Base-by-base conservation (phyloP, 2,888 invertebrate species). In the Fragum whitleyi region DNA sequence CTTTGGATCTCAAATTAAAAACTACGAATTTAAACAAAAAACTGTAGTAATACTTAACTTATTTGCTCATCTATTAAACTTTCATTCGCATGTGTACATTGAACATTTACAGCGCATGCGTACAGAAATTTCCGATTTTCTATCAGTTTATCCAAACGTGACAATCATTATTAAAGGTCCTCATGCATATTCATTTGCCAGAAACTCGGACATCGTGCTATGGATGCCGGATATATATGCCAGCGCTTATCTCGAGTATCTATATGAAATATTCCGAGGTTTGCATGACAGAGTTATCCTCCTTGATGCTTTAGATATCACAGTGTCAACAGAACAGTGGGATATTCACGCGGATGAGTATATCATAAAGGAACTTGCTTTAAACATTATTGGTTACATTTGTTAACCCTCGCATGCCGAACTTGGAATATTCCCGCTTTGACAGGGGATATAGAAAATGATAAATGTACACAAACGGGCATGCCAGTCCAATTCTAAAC, bases 221-320 rank as follows among this genome's bases (percentile, higher is more conserved):
- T 84, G 84, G 84, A 84, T 84, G 84, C 80, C 79, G 26, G 84
- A 84, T 53, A 70, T 51, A 6, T 84, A 84, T 74, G 78, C 81
- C 6, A 69, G 59, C 9, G 23, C 81, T 53, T 84, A 84, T 55
- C 51, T 57, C n/a, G 36, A 75, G 21, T 70, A 75, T 29, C 61
- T 84, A 16, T 61, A 76, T 21, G 69, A 76, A 21, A 73, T 62
- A 29, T 81, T 84, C 42, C 59, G 23, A 16, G 51, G 59, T 39
- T 28, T 84, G 14, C 47, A 47, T n/a, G 81, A 84, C 32, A 69
- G 70, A 59, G 71, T 84, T n/a, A 67, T 78, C n/a, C 80, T 75
- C 53, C 29, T 84, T 19, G 80, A 84, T 11, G 29, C 42, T 51
- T 42, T 78, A 55, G 84, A 84, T 28, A 78, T 84, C 36, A 81